Evolutionary conservation across 2,888 invertebrate species (phyloP).

Genomic region (Oscheius myriophilus): DNA sequence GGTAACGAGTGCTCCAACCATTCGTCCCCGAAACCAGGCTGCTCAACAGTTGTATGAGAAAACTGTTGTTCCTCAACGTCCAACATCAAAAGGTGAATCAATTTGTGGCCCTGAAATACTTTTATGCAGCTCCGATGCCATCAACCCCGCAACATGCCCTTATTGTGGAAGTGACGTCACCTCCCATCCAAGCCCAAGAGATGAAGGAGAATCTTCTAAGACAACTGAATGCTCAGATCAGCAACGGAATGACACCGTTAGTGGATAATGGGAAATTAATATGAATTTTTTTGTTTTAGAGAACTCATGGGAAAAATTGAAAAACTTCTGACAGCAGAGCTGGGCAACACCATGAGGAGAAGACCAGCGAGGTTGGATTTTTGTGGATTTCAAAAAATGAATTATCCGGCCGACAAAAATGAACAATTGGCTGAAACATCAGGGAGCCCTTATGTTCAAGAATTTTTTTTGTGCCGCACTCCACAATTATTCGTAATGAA

Average conservation of each 20-base stretch:
- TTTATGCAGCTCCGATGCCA: background rate
- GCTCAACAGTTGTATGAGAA: slow-evolving; percentile 21
- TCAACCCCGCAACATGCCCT: slow-evolving; percentile 42
- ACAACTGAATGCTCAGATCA: slow-evolving; percentile 34
- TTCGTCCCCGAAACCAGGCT: slow-evolving; percentile 17
- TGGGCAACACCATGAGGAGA: slow-evolving; percentile 9
- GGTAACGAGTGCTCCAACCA: slow-evolving; percentile 6
- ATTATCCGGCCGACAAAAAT: no score
- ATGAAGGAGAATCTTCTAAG: slow-evolving; percentile 26
- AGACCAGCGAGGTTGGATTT: slow-evolving; percentile 20
- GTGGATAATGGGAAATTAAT: background rate
- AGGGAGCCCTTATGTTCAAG: no score
- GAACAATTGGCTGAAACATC: no score
- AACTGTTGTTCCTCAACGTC: background rate
- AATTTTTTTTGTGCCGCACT: no score
- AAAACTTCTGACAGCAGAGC: slow-evolving; percentile 22
- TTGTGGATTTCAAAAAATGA: no score
- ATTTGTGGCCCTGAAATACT: background rate
- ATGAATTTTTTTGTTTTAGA: no score
- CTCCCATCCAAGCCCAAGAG: slow-evolving; percentile 31
- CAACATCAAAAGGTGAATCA: slow-evolving; percentile 16
- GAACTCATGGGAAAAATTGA: slow-evolving; percentile 49
- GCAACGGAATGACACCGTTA: slow-evolving; percentile 49
- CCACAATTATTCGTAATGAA: no score
- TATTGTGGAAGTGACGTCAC: slow-evolving; percentile 48